Evolutionary conservation across 2,888 invertebrate species (phyloP), one percentile per base, ranked within the genome.

Genomic region (Eumerus sabulonum): DNA sequence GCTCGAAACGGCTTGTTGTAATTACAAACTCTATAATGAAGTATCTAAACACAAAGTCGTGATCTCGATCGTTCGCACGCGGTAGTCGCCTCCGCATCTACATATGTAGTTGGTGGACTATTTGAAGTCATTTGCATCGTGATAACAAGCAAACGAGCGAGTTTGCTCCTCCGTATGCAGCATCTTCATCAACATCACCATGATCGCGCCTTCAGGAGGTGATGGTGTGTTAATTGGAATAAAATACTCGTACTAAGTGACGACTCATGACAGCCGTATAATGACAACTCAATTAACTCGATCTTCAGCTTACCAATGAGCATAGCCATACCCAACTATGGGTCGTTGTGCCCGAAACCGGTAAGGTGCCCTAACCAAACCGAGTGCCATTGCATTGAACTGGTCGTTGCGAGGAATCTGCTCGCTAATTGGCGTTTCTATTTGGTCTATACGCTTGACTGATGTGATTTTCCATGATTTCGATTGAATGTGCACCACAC

Each of bases 171-270:
- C 27, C 38, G 40, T 12, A 56, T 7, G 35, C 47, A 14, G 27
- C 35, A 50, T 35, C 14, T 18, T 27, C 14, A 12, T 38, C 40
- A 40, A 2, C 1, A 40, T 40, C 40, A 40, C 11, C 1, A 40
- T 40, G 27, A 13, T 27, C 27, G 38, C 36, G 17, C 36, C 36
- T 50, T 19, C 53, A 48, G 3, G 44, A 70, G 60, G 64, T 70
- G 64, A 74, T 70, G 70, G 50, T 11, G 79, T 79, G 79, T 74
- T 79, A 79, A 79, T 79, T 79, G 74, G 74, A 79, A 74, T 74
- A 60, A 79, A 74, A 74, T 74, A 74, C 74, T 48, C 64, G 35
- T 38, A 60, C 64, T 74, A 74, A 79, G 74, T 79, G 79, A 79
- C 50, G 74, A 48, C 74, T 79, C 79, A 79, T 79, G 79, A 79